Evolutionary conservation across 2,797 vertebrate genomes (phyloP).

Genomic region (Tokudaia tokunoshimensis): DNA sequence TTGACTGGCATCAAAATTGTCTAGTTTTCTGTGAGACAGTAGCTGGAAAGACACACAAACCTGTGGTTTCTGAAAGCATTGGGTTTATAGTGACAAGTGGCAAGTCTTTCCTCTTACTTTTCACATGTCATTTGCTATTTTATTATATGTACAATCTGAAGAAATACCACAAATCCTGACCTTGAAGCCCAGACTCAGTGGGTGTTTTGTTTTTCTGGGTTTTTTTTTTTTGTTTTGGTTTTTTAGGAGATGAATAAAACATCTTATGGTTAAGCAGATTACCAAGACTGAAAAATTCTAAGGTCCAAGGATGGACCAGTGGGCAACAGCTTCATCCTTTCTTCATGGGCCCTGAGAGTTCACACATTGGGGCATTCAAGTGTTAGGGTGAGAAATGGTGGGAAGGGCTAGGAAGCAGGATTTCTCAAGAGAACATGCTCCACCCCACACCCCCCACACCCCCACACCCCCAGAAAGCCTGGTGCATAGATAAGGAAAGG

Average conservation of each 20-base stretch:
- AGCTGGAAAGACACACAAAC: not conserved
- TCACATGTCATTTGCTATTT: slow-evolving; percentile 27
- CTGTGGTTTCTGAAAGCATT: not conserved
- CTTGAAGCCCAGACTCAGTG: slow-evolving; percentile 1
- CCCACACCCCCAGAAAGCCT: not conserved
- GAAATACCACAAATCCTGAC: not conserved
- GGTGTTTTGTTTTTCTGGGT: not conserved
- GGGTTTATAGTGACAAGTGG: not conserved
- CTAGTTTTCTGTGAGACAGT: not conserved
- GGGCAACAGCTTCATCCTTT: not conserved
- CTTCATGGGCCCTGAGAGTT: not conserved
- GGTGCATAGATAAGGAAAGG: not conserved
- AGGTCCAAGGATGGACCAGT: not conserved
- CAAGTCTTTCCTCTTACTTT: slow-evolving; percentile 26
- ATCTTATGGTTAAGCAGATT: not conserved
- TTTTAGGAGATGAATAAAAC: not conserved
- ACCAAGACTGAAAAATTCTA: not conserved
- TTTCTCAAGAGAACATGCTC: not conserved
- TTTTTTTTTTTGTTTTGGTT: not conserved
- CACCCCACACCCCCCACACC: no score
- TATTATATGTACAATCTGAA: not conserved
- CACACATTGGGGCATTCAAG: not conserved
- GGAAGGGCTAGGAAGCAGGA: not conserved
- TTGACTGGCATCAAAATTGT: not conserved
- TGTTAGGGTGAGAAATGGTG: not conserved